Conservation (phyloP, 2,888 invertebrate species). For the Trissoscelio sp. region DNA sequence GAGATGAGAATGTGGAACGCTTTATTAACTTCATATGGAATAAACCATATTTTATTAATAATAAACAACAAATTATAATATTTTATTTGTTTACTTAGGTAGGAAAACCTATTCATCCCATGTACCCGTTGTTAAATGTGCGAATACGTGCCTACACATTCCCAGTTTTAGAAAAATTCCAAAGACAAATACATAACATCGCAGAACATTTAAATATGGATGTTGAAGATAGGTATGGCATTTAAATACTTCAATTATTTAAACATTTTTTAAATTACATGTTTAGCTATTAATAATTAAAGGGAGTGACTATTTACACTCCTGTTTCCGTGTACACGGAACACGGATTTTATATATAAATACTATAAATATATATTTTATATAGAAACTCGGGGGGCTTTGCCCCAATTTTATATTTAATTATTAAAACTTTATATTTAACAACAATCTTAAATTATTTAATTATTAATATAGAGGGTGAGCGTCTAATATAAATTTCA, state of each 20-base stretch:
- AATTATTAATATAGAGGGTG: too few species aligned
- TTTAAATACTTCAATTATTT: constrained; percentile 49
- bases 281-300: too few species aligned
- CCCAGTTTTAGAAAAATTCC: constrained; percentile 91
- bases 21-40: background rate
- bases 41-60: background rate
- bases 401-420: too few species aligned
- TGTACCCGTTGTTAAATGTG: constrained; percentile 90
- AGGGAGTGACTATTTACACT: too few species aligned
- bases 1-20: too few species aligned
- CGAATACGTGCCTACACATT: constrained; percentile 93
- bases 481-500: too few species aligned
- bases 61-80: background rate
- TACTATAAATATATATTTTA: too few species aligned
- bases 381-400: too few species aligned
- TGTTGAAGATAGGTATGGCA: constrained; percentile 91
- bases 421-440: too few species aligned
- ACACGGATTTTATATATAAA: too few species aligned
- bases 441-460: too few species aligned
- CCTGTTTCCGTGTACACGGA: too few species aligned
- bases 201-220: constrained; percentile 90
- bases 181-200: constrained; percentile 89
- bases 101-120: constrained; percentile 84
- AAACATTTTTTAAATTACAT: background rate
- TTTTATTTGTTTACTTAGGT: constrained; percentile 5